These are phyloP conservation scores for Anser cygnoides DNA, from an alignment of 2,113 vertebrate species.

Conservation along the genomic window DNA sequence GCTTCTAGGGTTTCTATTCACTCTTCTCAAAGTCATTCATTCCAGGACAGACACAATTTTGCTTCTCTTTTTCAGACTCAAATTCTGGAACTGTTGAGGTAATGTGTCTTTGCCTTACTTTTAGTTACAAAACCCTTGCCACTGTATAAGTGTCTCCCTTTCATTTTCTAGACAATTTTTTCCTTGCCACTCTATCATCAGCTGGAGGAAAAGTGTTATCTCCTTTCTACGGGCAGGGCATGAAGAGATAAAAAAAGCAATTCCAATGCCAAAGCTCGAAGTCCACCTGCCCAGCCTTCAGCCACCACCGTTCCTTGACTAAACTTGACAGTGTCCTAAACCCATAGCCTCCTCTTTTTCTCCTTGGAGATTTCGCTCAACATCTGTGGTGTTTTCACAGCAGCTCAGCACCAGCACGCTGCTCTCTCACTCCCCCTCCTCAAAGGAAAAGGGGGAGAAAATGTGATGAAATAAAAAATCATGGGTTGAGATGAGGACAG, in stretches of 20 bases:
- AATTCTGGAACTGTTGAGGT: neutral
- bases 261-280: conserved; percentile 13
- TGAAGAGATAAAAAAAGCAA: neutral
- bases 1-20: neutral
- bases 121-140: neutral
- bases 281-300: neutral
- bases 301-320: neutral
- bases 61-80: neutral
- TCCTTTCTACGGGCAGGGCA: neutral
- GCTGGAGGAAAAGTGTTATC: conserved; percentile 19
- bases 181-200: neutral
- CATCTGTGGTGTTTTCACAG: no score
- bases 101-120: neutral
- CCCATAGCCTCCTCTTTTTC: neutral
- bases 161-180: neutral
- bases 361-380: neutral
- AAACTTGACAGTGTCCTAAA: neutral
- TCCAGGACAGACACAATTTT: conserved; percentile 1
- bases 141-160: neutral
- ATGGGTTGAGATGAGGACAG: no score
- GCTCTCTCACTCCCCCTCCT: no score
- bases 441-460: no score
- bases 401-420: no score
- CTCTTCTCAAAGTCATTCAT: conserved; percentile 24
- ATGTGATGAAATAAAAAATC: no score